Conservation (phyloP, 2,113 vertebrate genomes). For the Ceuthmochares aereus region DNA sequence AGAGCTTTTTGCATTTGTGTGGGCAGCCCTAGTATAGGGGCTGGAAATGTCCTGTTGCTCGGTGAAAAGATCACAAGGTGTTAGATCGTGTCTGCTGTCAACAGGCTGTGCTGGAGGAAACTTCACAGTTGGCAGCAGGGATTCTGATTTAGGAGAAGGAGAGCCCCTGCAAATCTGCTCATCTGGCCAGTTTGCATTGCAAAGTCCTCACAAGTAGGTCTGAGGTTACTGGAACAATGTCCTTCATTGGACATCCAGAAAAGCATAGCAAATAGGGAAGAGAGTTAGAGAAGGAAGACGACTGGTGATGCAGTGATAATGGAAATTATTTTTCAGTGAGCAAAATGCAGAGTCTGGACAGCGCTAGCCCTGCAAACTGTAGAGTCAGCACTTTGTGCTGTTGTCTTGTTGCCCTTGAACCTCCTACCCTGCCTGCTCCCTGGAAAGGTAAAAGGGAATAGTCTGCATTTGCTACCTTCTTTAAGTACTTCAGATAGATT, state of each 20-base stretch:
- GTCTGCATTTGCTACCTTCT: background rate
- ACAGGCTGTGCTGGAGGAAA: background rate
- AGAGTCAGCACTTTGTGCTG: background rate
- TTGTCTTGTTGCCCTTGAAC: background rate
- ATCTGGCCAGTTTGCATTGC: background rate
- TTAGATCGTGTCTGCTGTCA: background rate
- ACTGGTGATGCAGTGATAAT: background rate
- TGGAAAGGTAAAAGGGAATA: background rate
- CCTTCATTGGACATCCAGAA: background rate
- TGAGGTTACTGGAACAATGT: background rate
- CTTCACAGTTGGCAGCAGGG: accelerated
- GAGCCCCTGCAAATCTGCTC: background rate
- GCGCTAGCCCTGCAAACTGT: background rate
- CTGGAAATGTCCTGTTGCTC: background rate
- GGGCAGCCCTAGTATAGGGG: background rate
- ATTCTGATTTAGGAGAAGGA: background rate
- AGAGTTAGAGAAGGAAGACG: background rate
- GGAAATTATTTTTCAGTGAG: background rate
- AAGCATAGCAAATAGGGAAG: background rate
- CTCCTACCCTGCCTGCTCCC: background rate
- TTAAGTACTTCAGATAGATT: background rate
- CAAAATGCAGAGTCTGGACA: background rate
- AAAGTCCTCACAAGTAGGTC: background rate
- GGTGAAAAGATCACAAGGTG: background rate
- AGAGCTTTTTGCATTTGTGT: background rate